A percentile compares a stretch with the other conserved stretches of the same genome.
These are phyloP conservation scores for Chaetogeoica ovagalla DNA, from an alignment of 2,888 invertebrate species.

Conservation along the genomic window DNA sequence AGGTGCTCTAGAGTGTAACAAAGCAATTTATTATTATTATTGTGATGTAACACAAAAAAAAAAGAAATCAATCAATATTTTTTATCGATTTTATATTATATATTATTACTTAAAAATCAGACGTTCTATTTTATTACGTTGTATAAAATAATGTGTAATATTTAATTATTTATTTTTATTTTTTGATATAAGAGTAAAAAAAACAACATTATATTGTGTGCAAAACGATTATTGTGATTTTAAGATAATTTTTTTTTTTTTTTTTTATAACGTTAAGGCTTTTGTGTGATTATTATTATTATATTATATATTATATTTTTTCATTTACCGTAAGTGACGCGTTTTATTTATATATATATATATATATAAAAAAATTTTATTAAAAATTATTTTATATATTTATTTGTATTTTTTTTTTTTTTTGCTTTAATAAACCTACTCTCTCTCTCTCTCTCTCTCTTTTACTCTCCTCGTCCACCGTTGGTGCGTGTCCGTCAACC, in stretches of 20 bases:
- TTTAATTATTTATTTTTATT: background rate
- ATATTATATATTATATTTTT: background rate
- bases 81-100: slow-evolving; percentile 18
- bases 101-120: slow-evolving; percentile 3
- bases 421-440: background rate
- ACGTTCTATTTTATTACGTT: slow-evolving; percentile 17
- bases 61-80: slow-evolving; percentile 18
- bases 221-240: slow-evolving; percentile 51
- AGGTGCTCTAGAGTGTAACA: slow-evolving; percentile 49
- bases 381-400: slow-evolving; percentile 42
- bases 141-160: slow-evolving; percentile 1
- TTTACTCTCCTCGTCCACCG: background rate
- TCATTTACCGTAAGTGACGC: slow-evolving; percentile 36
- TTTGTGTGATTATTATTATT: slow-evolving; percentile 44
- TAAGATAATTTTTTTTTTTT: slow-evolving; percentile 34
- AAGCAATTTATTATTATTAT: slow-evolving; percentile 18
- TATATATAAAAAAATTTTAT: slow-evolving; percentile 26
- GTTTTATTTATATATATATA: slow-evolving; percentile 38
- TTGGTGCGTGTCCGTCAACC: too few relatives aligned
- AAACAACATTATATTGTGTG: slow-evolving; percentile 35
- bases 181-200: background rate
- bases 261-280: slow-evolving; percentile 30
- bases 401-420: background rate
- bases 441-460: background rate
- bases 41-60: slow-evolving; percentile 9